Base-by-base conservation (phyloP, 2,113 vertebrate species). In the Thermophis baileyi region DNA sequence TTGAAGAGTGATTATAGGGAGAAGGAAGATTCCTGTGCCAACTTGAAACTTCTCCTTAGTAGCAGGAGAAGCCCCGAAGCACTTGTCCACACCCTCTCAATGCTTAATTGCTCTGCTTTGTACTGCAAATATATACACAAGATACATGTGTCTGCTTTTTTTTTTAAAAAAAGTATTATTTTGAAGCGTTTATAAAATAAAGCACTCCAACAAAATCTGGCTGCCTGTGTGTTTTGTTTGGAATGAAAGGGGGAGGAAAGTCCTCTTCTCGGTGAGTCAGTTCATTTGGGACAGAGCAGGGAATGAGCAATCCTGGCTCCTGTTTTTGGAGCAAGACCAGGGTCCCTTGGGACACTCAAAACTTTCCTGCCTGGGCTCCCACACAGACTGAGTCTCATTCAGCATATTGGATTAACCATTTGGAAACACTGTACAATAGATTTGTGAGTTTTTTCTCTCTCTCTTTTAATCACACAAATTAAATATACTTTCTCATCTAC, bases 171-270 rank as follows among this genome's bases (percentile, higher is more conserved):
- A 60, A 60, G 25, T 60, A 60, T 60, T 44, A 81, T 81, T 81
- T 81, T 44, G 74, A 81, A 89, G 89, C 27, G 1, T 0, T 0
- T 93, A 94, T 85, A 85, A 94, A 98, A 98, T 98, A 98, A 98
- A 98, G 90, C 92, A 86, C 96, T 98, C 94, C 96, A 96, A 97
- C 96, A 97, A 90, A 89, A 85, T 92, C 30, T 94, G 96, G 87
- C 96, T 97, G 92, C 55, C 94, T 95, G 94, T 94, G 97, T 97
- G 93, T 96, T 97, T 95, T 97, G 94, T 97, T 90, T 6, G 30
- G 20, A 60, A 44, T 87, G 12, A 47, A 24, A 49, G 6, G 89
- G 35, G 53, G 18, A 9, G 53, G 35, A 27, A 40, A 86, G 30
- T 57, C 46, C 89, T 12, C 27, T 93, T 30, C 91, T 24, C 16